Conservation (phyloP, 2,797 vertebrate species). For the Schizopygopsis pylzovi region DNA sequence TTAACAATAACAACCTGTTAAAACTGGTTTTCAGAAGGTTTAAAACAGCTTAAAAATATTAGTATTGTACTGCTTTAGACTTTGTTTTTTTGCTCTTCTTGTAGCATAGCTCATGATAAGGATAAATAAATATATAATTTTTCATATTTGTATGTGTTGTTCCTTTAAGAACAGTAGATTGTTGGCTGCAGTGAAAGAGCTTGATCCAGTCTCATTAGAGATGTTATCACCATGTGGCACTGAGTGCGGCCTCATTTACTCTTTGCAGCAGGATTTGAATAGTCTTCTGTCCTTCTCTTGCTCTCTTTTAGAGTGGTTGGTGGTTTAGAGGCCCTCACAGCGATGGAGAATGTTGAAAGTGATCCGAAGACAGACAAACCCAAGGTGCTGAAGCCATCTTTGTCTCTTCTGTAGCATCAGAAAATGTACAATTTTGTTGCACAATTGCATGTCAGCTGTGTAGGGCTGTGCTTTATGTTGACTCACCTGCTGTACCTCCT, state of each 20-base stretch:
- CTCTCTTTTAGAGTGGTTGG: conserved; percentile 88
- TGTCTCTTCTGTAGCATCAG: background rate
- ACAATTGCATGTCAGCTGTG: background rate
- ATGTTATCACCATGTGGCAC: conserved; percentile 3
- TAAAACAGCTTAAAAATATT: background rate
- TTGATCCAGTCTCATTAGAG: conserved; percentile 15
- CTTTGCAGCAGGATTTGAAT: background rate
- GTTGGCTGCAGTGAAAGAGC: background rate
- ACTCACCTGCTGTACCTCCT: background rate
- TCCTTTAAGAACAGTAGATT: background rate
- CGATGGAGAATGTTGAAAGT: conserved; percentile 97
- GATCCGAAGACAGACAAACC: conserved; percentile 94
- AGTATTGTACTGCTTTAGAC: background rate
- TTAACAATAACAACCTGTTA: background rate
- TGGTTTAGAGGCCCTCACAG: conserved; percentile 92
- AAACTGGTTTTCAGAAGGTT: background rate
- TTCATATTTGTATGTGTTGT: background rate
- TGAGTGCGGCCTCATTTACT: background rate
- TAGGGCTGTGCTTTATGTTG: background rate
- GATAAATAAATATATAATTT: background rate
- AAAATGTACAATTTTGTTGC: background rate
- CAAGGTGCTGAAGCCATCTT: conserved; percentile 79
- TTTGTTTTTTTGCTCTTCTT: background rate
- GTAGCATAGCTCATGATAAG: no score
- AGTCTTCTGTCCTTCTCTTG: conserved; percentile 6